Percentiles rank a stretch among this genome's conserved stretches.
These are phyloP conservation scores for Parazoanthus atlanticus DNA, from an alignment of 92 coral and sea anemone species.

Conservation along the genomic window DNA sequence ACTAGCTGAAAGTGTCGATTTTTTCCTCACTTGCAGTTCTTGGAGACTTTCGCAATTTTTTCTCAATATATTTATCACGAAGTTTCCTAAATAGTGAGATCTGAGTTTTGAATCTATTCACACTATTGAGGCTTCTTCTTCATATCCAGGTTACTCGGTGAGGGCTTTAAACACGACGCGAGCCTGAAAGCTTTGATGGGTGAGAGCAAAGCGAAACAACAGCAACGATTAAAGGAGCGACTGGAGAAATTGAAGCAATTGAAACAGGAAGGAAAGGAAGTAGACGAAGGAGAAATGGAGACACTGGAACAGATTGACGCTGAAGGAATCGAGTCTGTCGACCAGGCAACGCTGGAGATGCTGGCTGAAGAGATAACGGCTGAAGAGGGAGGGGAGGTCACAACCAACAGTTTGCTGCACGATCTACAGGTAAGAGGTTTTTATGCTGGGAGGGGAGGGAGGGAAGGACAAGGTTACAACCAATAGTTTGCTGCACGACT, in stretches of 20 bases:
- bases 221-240: constrained; percentile 78
- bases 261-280: constrained; percentile 84
- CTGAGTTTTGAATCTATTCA: not conserved
- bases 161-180: constrained; percentile 91
- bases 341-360: constrained; percentile 65
- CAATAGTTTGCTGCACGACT: not conserved
- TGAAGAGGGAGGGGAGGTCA: constrained; percentile 68
- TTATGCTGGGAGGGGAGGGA: not conserved
- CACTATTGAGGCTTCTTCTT: not conserved
- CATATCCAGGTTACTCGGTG: constrained; percentile 77
- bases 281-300: constrained; percentile 76
- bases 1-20: too few species aligned
- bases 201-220: constrained; percentile 87
- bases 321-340: constrained; percentile 79
- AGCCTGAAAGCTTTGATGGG: constrained; percentile 87
- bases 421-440: constrained; percentile 67
- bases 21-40: too few species aligned
- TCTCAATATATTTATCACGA: too few species aligned
- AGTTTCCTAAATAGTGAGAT: too few species aligned
- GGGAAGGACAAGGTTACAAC: not conserved
- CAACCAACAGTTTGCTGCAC: constrained; percentile 74
- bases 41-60: too few species aligned
- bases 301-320: constrained; percentile 88
- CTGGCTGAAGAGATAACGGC: constrained; percentile 64
- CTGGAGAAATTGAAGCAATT: constrained; percentile 77